phyloP scores from a whole-genome alignment of 2,888 invertebrate genomes.

The Diloba caeruleocephala region DNA sequence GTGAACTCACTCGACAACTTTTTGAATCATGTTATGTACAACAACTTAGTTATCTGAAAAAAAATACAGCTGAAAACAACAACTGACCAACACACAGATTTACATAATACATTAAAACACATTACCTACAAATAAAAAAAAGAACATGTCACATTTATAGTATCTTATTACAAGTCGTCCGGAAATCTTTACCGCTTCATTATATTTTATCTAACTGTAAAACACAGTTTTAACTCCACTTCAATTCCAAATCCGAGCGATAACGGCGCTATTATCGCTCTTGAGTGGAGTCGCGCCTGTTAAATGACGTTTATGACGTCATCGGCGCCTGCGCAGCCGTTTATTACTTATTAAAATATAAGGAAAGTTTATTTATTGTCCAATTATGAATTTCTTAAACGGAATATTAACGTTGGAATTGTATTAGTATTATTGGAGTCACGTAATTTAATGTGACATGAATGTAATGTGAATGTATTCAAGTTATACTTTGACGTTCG shows the following conservation, averaged over 20 bases:
- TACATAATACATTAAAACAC: neutral
- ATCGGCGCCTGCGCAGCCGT: conserved; percentile 46
- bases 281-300: conserved; percentile 24
- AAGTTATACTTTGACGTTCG: conserved; percentile 2
- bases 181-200: conserved; percentile 47
- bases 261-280: conserved; percentile 21
- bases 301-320: conserved; percentile 43
- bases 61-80: neutral
- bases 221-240: conserved; percentile 46
- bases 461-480: conserved; percentile 9
- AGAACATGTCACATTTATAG: conserved; percentile 17
- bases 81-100: neutral
- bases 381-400: conserved; percentile 43
- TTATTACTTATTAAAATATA: conserved; percentile 46
- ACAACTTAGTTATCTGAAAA: too few species aligned
- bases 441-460: conserved; percentile 30
- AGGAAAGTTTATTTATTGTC: conserved; percentile 47
- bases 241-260: conserved; percentile 36
- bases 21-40: too few species aligned
- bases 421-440: conserved; percentile 24
- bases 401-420: conserved; percentile 26
- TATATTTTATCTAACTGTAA: conserved; percentile 52
- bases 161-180: conserved; percentile 39
- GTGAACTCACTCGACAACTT: too few species aligned
- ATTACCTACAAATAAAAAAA: conserved; percentile 8